Evolutionary conservation across 2,888 invertebrate species (phyloP).

Genomic region (Rhagonycha lutea): DNA sequence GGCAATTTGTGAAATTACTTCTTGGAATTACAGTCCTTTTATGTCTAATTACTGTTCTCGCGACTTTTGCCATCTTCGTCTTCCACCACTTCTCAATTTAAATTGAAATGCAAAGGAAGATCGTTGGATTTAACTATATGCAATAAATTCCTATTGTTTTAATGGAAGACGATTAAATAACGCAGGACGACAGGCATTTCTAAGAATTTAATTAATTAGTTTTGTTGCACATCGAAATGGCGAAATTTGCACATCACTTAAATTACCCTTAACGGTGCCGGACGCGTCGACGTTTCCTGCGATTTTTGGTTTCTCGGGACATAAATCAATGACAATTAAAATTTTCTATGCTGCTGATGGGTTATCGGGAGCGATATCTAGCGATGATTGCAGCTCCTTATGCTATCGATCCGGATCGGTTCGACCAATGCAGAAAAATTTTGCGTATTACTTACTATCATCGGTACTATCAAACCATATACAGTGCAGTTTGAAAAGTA

Average conservation of each 20-base stretch:
- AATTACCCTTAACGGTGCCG: neutral
- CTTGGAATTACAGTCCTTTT: conserved; percentile 47
- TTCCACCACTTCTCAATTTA: neutral
- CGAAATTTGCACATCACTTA: conserved; percentile 6
- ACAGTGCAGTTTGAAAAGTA: neutral
- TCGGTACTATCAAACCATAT: neutral
- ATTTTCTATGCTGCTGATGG: neutral
- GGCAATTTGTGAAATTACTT: conserved; percentile 57
- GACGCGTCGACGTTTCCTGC: neutral
- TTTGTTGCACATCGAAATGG: conserved; percentile 45
- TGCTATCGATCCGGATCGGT: neutral
- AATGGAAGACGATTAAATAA: conserved; percentile 21
- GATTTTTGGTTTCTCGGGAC: neutral
- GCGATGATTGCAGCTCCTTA: neutral
- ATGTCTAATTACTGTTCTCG: conserved; percentile 33
- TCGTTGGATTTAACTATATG: conserved; percentile 23
- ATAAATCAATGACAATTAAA: conserved; percentile 5
- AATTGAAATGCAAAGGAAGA: conserved; percentile 12
- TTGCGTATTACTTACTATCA: neutral
- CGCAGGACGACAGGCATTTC: conserved; percentile 38
- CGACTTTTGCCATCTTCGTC: conserved; percentile 19
- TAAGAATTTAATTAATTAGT: conserved; percentile 51
- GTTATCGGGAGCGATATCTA: neutral
- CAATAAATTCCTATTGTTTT: conserved; percentile 28
- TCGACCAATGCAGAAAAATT: neutral